Evolutionary conservation across 2,888 invertebrate genomes (phyloP), one percentile per base, ranked within the genome.

Genomic region (Strigamia maritima): DNA sequence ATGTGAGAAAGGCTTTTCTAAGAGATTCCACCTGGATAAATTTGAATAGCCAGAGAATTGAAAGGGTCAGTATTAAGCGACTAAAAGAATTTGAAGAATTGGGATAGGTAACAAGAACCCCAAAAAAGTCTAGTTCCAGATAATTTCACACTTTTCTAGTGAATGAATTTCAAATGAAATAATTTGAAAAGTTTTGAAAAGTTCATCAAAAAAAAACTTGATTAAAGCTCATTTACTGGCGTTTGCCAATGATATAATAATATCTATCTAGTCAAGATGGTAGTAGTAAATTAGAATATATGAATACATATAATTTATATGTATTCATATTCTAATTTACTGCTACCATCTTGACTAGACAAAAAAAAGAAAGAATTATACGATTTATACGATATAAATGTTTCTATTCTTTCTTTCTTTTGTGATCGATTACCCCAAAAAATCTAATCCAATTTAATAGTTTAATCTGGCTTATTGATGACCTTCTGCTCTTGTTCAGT

Each of bases 31-130:
- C 70, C 70, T 70, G 28, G 70, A 28, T 70, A 70, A 2, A 54
- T 54, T 54, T 54, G 54, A 54, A 54, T 54, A 70, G 70, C 2
- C 26, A 28, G 28, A 28, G 28, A 12, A 28, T 70, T 70, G 28
- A 26, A 70, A 70, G 70, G 70, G 70, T 70, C 70, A 70, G 26
- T 70, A n/a, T n/a, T n/a, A 16, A 70, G 28, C 16, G 70, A 70
- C 28, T 70, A 26, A 19, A 19, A 54, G 54, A 54, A 54, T 70
- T 28, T 26, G 26, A 70, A 28, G 70, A 28, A 70, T 70, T 12
- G 28, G 24, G 26, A 28, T 28, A 26, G 26, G 16, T 70, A 26
- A 70, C 70, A 70, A 70, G 54, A 54, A 70, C 10, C 28, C 70
- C 24, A 70, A 70, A 70, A 70, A 26, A 70, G 70, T 24, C 14